Evolutionary conservation across 2,113 vertebrate genomes (phyloP).

Genomic region (Chroicocephalus ridibundus): DNA sequence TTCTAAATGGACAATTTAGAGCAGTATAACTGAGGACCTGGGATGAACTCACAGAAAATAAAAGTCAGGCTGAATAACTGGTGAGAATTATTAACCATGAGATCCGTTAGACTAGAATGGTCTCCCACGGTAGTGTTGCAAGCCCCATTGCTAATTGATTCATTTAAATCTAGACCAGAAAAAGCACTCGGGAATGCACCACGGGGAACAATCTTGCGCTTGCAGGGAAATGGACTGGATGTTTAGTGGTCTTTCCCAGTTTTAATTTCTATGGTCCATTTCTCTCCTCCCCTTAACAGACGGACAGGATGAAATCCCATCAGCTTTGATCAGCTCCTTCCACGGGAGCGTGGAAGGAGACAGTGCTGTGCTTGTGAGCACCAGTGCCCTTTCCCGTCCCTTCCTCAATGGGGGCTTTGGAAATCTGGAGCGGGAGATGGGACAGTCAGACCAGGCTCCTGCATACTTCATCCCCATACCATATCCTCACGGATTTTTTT

Average conservation of each 20-base stretch:
- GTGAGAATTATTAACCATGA: slow-evolving; percentile 33
- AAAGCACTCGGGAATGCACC: neutral
- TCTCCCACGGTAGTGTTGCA: neutral
- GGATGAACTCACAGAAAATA: neutral
- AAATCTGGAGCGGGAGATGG: neutral
- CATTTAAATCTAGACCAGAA: slow-evolving; percentile 35
- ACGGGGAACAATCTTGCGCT: neutral
- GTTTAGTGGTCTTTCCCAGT: slow-evolving; percentile 24
- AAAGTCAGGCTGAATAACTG: neutral
- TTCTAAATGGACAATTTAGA: neutral
- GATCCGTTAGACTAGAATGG: neutral
- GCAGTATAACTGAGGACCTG: neutral
- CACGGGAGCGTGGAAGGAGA: neutral
- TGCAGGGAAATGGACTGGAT: slow-evolving; percentile 16
- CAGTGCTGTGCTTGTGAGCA: neutral
- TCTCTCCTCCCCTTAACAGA: neutral
- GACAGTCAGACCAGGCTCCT: neutral
- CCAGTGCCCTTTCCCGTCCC: neutral
- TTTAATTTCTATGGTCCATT: slow-evolving; percentile 61
- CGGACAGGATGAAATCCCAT: neutral
- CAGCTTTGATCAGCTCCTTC: neutral
- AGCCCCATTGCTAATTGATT: slow-evolving; percentile 35
- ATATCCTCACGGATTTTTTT: neutral
- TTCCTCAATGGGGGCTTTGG: neutral
- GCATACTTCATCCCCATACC: neutral